A percentile compares a stretch with the other conserved stretches of the same genome.
Evolutionary conservation across 1,140 invertebrate species (phyloP).

Genomic region (Listronotus oregonensis): DNA sequence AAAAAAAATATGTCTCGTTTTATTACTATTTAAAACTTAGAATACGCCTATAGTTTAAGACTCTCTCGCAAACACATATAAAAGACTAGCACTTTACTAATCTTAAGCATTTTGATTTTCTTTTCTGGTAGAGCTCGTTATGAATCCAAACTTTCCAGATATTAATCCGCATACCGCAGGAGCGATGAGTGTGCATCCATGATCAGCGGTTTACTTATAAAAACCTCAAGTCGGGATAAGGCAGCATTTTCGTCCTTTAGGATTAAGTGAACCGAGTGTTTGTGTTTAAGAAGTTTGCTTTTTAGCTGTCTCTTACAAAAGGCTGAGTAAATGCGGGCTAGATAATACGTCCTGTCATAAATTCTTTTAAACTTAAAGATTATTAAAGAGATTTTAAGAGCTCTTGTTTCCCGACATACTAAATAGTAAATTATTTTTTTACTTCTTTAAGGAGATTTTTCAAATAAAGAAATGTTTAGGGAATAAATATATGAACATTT

Average conservation of each 20-base stretch:
- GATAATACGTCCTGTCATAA: constrained; percentile 8
- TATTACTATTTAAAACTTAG: no score
- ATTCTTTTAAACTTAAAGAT: background rate
- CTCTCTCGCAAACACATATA: no score
- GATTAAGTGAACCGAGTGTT: constrained; percentile 15
- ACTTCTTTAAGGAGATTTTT: no score
- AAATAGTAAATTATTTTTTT: no score
- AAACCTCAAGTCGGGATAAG: constrained; percentile 19
- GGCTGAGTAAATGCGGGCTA: background rate
- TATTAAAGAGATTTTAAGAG: background rate
- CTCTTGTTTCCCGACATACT: no score
- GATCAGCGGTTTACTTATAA: constrained; percentile 19
- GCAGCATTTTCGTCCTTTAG: constrained; percentile 18
- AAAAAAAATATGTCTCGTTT: no score
- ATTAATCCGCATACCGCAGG: constrained; percentile 27
- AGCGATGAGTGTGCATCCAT: constrained; percentile 25
- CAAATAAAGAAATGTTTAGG: no score
- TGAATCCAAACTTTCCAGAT: constrained; percentile 3
- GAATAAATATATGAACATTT: no score
- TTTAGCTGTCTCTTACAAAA: constrained; percentile 10
- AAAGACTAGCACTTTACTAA: background rate
- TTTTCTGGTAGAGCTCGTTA: no score
- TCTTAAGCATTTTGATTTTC: no score
- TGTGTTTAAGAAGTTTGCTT: constrained; percentile 13
- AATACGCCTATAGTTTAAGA: no score